phyloP scores from a whole-genome alignment of 2,797 vertebrate genomes.

The Melanotaenia pygmaea region DNA sequence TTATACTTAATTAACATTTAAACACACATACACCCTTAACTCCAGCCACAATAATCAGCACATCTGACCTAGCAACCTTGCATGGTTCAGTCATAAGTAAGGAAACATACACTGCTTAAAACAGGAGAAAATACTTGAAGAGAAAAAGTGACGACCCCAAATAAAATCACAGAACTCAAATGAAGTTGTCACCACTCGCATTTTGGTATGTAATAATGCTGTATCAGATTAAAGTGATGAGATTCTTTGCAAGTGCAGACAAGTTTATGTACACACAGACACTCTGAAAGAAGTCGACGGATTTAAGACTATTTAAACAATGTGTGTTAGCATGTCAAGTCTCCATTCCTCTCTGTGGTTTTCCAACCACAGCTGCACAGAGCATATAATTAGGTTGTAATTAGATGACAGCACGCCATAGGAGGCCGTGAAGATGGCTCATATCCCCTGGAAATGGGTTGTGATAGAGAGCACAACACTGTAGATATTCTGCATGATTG shows the following conservation, averaged over 20 bases:
- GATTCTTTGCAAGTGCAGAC: constrained; percentile 4
- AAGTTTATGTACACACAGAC: constrained; percentile 2
- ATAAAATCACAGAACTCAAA: not conserved
- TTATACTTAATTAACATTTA: constrained; percentile 58
- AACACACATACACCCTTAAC: constrained; percentile 29
- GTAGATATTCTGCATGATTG: constrained; percentile 50
- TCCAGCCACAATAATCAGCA: constrained; percentile 32
- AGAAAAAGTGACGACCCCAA: not conserved
- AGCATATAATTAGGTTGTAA: constrained; percentile 66
- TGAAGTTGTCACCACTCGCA: not conserved
- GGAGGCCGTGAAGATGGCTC: constrained; percentile 41
- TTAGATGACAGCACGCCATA: constrained; percentile 52
- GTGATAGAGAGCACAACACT: constrained; percentile 7
- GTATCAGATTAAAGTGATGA: not conserved
- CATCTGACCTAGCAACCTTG: constrained; percentile 37
- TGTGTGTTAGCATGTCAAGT: constrained; percentile 59
- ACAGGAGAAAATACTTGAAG: not conserved
- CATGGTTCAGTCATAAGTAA: not conserved
- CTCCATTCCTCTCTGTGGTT: constrained; percentile 28
- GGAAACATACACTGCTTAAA: not conserved
- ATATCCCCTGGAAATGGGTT: constrained; percentile 42
- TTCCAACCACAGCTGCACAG: constrained; percentile 53
- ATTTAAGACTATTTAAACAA: constrained; percentile 28
- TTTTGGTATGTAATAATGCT: not conserved
- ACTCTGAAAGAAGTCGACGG: not conserved